Conservation (phyloP, 2,113 vertebrate species). For the Cyprinodon tularosa region DNA sequence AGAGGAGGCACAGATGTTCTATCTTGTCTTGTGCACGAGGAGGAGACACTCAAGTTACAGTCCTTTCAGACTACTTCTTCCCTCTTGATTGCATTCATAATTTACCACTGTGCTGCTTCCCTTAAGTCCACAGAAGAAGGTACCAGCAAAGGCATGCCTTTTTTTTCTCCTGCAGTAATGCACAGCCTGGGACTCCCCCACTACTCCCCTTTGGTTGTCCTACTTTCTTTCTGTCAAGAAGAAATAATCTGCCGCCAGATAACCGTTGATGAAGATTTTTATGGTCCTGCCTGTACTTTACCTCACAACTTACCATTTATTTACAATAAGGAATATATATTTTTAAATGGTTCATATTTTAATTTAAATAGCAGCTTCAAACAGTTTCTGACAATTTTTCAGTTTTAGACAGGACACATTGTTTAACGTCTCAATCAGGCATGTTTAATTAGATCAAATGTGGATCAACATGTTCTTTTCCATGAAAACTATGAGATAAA, state of each 20-base stretch:
- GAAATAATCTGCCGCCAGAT: conserved; percentile 34
- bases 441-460: conserved; percentile 3
- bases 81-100: conserved; percentile 57
- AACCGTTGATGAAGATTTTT: conserved; percentile 9
- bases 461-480: conserved; percentile 15
- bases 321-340: conserved; percentile 1
- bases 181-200: conserved; percentile 40
- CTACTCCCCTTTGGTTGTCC: conserved; percentile 33
- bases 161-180: conserved; percentile 10
- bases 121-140: conserved; percentile 23
- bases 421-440: neutral
- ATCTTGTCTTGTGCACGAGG: neutral
- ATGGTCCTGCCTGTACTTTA: neutral
- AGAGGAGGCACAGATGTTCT: conserved; percentile 6
- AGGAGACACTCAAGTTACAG: neutral
- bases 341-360: no score
- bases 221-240: conserved; percentile 50
- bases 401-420: neutral
- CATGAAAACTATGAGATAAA: conserved; percentile 12
- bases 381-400: neutral
- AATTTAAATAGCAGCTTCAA: neutral
- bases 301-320: conserved; percentile 2
- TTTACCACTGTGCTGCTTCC: conserved; percentile 41
- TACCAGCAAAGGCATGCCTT: conserved; percentile 18
- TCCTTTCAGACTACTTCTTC: conserved; percentile 12